phyloP scores from a whole-genome alignment of 2,888 invertebrate genomes.

The Noctua comes region DNA sequence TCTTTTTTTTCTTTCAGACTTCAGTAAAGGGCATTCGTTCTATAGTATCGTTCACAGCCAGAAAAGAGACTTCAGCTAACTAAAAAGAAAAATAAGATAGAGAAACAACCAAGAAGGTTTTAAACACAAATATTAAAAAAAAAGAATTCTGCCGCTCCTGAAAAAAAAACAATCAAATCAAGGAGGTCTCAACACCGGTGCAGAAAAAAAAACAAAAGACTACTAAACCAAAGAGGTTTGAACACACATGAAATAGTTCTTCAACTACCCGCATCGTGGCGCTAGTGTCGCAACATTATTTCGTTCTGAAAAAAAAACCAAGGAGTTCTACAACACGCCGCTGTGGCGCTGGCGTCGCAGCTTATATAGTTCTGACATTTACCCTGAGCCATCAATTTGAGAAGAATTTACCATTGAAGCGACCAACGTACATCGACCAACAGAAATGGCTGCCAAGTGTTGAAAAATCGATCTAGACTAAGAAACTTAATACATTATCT shows the following conservation, averaged over 20 bases:
- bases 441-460: not conserved
- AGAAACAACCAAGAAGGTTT: slow-evolving; percentile 11
- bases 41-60: slow-evolving; percentile 94
- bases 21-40: slow-evolving; percentile 96
- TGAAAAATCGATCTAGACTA: not conserved
- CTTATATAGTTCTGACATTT: not conserved
- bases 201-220: not conserved
- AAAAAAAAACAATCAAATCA: not conserved
- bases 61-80: slow-evolving; percentile 90
- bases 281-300: slow-evolving; percentile 6
- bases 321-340: slow-evolving; percentile 6
- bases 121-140: not conserved
- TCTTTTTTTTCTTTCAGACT: slow-evolving; percentile 91
- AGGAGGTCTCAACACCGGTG: not conserved
- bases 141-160: not conserved
- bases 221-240: not conserved
- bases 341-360: slow-evolving; percentile 16
- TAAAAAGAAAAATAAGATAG: slow-evolving; percentile 14
- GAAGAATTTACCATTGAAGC: not conserved
- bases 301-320: not conserved
- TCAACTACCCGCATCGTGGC: slow-evolving; percentile 11
- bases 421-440: not conserved
- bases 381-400: not conserved
- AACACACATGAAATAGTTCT: not conserved
- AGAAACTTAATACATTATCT: too few species aligned